Evolutionary conservation across 2,797 vertebrate species (phyloP), one percentile per base, ranked within the genome.

Genomic region (Myoxocephalus aenaeus): DNA sequence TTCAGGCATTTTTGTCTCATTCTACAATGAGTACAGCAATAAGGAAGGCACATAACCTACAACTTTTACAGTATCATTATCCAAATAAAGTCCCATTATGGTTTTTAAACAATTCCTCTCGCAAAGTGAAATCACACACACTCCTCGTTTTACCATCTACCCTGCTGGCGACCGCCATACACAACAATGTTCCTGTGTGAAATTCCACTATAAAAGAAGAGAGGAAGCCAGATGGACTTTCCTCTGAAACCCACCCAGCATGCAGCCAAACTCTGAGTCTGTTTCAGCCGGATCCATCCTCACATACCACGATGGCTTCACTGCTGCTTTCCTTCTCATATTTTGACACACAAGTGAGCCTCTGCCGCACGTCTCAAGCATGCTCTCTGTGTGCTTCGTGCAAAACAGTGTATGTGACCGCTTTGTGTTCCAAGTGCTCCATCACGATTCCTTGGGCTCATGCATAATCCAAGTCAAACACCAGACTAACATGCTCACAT

Each of bases 201-300:
- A 89, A 84, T 86, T 82, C 75, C 64, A 76, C 80, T 34, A 81
- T 53, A 50, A 86, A 78, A 83, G 79, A 70, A 73, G 44, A 63
- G 54, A 86, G 68, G 75, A 69, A 85, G 83, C 81, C 92, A 92
- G 90, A 92, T 93, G 90, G 93, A 89, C 83, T 81, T 88, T 85
- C 63, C 75, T 88, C 82, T 88, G 84, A 92, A 89, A 84, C 46
- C 70, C 34, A 63, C 73, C 75, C 88, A 85, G 77, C 83, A 76
- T 17, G 65, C 65, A 76, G 87, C 78, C 86, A 87, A 87, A 78
- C 51, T 71, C 80, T 48, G 65, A 66, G 40, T 79, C 82, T 76
- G 53, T 66, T 84, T 89, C 72, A 83, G 61, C 69, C 59, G 53
- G 27, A 87, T 85, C 80, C 80, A 82, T 84, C 81, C 80, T 61